Conservation (phyloP, 2,888 invertebrate species). For the Polylopha cassiicola region DNA sequence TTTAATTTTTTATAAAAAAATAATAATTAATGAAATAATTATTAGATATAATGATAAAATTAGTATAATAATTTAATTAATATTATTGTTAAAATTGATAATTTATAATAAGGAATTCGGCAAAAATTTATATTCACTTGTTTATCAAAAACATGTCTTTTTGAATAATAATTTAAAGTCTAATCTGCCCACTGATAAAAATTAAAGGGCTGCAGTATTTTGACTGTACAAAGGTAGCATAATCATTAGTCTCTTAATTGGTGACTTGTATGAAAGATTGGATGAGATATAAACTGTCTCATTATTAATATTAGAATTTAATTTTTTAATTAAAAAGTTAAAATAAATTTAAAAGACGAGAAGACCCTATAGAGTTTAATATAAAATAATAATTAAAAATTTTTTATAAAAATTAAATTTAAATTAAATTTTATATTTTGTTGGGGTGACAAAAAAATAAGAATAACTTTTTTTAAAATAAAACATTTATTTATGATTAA, state of each 20-base stretch:
- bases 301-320: slow-evolving; percentile 56
- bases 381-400: slow-evolving; percentile 55
- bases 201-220: slow-evolving; percentile 87
- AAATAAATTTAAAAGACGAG: slow-evolving; percentile 82
- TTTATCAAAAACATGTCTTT: slow-evolving; percentile 88
- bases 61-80: slow-evolving; percentile 63
- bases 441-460: slow-evolving; percentile 82
- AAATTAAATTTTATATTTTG: slow-evolving; percentile 65
- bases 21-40: slow-evolving; percentile 30
- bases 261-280: slow-evolving; percentile 86
- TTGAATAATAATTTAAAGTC: slow-evolving; percentile 79
- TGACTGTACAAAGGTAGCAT: slow-evolving; percentile 90
- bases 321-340: slow-evolving; percentile 80
- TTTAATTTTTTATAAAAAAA: slow-evolving; percentile 67
- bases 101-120: slow-evolving; percentile 78
- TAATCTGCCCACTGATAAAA: slow-evolving; percentile 83
- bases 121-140: slow-evolving; percentile 81
- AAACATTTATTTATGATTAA: slow-evolving; percentile 56
- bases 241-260: slow-evolving; percentile 87
- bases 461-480: slow-evolving; percentile 70
- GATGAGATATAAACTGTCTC: slow-evolving; percentile 80
- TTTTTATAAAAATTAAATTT: slow-evolving; percentile 44
- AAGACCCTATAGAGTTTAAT: slow-evolving; percentile 87
- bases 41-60: slow-evolving; percentile 76
- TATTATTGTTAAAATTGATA: slow-evolving; percentile 41